phyloP scores from a whole-genome alignment of 2,797 vertebrate genomes.

The Phrynocephalus forsythii region DNA sequence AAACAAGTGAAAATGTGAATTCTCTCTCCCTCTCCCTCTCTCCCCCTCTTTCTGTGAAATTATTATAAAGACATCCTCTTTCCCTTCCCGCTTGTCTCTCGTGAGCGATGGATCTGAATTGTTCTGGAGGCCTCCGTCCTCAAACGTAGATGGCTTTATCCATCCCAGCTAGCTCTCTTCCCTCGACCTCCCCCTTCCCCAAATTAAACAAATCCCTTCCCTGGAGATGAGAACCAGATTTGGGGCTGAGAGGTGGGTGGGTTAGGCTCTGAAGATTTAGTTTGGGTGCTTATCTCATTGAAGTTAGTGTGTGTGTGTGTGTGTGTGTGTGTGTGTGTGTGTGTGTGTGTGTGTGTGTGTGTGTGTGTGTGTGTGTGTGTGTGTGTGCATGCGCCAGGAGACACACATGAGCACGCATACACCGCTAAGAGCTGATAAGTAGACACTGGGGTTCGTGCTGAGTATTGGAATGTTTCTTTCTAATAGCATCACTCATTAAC shows the following conservation, averaged over 20 bases:
- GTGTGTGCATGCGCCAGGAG: neutral
- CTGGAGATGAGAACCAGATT: neutral
- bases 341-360: neutral
- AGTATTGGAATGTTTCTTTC: neutral
- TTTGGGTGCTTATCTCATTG: neutral
- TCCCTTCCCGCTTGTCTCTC: neutral
- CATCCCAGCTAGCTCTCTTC: neutral
- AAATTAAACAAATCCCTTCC: no score
- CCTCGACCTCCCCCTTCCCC: neutral
- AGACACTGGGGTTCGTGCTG: neutral
- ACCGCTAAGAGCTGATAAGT: neutral
- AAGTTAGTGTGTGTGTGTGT: neutral
- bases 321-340: neutral
- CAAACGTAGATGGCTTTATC: neutral
- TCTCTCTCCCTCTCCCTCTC: neutral
- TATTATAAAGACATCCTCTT: neutral
- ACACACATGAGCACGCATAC: neutral
- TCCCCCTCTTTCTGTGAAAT: neutral
- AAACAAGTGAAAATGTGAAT: neutral
- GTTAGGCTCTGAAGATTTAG: neutral
- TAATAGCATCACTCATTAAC: slow-evolving; percentile 16
- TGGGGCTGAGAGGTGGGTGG: neutral
- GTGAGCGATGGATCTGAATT: neutral
- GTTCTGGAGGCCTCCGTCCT: neutral
- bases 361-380: neutral